Conservation (phyloP, 2,113 vertebrate species). For the Coreoperca whiteheadi region DNA sequence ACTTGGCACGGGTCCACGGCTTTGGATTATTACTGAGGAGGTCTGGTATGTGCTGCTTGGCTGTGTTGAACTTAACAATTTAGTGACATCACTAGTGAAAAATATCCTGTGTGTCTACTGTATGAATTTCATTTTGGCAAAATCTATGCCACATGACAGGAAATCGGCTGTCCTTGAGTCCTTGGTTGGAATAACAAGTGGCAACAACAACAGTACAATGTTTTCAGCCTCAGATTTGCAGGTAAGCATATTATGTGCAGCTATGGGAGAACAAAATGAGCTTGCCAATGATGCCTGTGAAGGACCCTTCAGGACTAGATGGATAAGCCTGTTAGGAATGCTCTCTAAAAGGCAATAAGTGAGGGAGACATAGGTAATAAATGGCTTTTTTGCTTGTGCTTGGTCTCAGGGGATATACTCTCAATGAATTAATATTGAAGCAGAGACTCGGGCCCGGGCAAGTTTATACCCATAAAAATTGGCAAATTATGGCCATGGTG, state of each 20-base stretch:
- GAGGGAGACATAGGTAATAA: constrained; percentile 73
- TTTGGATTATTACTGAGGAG: constrained; percentile 69
- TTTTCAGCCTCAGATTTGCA: constrained; percentile 27
- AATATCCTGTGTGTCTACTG: constrained; percentile 24
- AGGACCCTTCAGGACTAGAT: constrained; percentile 72
- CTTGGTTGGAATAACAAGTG: constrained; percentile 13
- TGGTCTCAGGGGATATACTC: constrained; percentile 69
- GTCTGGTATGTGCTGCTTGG: constrained; percentile 70
- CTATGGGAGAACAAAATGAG: constrained; percentile 66
- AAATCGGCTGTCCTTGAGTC: constrained; percentile 14
- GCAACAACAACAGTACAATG: constrained; percentile 10
- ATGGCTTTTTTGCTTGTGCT: constrained; percentile 65
- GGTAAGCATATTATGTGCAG: constrained; percentile 48
- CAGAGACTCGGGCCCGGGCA: constrained; percentile 50
- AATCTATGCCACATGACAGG: constrained; percentile 10
- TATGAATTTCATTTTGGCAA: constrained; percentile 17
- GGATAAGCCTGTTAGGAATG: constrained; percentile 76
- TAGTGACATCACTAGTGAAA: constrained; percentile 63
- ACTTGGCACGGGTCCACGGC: constrained; percentile 58
- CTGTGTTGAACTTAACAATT: constrained; percentile 34
- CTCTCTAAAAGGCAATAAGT: constrained; percentile 76
- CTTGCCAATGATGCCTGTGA: constrained; percentile 55
- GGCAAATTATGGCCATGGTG: constrained; percentile 81
- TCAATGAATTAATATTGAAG: constrained; percentile 82
- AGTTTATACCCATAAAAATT: constrained; percentile 82